Conservation (phyloP, 2,888 invertebrate genomes). For the Calliphora vomitoria region DNA sequence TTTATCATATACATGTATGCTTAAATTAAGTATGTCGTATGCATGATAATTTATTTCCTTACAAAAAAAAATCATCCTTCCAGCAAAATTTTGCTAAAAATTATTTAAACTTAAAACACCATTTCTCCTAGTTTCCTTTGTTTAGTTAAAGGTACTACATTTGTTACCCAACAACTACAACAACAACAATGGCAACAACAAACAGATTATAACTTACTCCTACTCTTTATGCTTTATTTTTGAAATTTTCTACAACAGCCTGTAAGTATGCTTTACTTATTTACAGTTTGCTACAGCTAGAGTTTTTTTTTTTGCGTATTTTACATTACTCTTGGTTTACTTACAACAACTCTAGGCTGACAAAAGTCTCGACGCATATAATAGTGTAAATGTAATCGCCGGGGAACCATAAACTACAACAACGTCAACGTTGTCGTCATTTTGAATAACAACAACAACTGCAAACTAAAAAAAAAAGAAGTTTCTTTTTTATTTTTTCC, state of each 20-base stretch:
- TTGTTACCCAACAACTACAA: conserved; percentile 51
- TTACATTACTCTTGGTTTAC: conserved; percentile 30
- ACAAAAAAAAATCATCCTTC: neutral
- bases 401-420: conserved; percentile 71
- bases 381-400: conserved; percentile 71
- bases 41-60: conserved; percentile 45
- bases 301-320: conserved; percentile 13
- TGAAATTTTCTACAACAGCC: conserved; percentile 50
- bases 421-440: conserved; percentile 57
- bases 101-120: conserved; percentile 41
- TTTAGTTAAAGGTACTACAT: conserved; percentile 62
- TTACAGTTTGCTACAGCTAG: conserved; percentile 50
- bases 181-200: conserved; percentile 48
- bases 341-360: conserved; percentile 57
- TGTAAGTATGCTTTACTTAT: conserved; percentile 62
- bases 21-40: conserved; percentile 32
- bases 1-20: neutral
- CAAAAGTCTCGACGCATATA: conserved; percentile 68
- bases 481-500: neutral
- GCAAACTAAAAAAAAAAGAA: neutral
- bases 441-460: conserved; percentile 10
- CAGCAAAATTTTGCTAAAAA: neutral
- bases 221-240: conserved; percentile 39
- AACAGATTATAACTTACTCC: conserved; percentile 63
- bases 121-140: conserved; percentile 46